Evolutionary conservation across 2,888 invertebrate species (phyloP).

Genomic region (Drosophila pegasa): DNA sequence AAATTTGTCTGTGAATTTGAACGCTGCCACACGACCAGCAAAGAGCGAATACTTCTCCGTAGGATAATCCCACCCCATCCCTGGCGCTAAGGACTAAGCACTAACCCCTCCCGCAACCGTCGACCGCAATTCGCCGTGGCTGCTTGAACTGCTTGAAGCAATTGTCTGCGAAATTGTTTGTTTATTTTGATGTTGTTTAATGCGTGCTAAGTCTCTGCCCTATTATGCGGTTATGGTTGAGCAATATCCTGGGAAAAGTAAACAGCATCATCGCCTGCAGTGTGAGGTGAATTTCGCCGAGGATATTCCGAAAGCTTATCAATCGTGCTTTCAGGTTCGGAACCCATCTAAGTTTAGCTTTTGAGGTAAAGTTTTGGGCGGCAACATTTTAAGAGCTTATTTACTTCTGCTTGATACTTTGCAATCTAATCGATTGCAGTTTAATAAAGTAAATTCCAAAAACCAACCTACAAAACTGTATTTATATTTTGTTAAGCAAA

Average conservation of each 20-base stretch:
- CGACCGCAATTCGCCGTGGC: slow-evolving; percentile 61
- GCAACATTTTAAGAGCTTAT: background rate
- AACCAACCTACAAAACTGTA: background rate
- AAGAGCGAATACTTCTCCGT: slow-evolving; percentile 43
- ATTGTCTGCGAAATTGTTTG: slow-evolving; percentile 76
- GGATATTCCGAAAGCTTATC: slow-evolving; percentile 49
- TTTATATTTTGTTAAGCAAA: background rate
- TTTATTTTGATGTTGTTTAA: slow-evolving; percentile 78
- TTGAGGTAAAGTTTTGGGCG: background rate
- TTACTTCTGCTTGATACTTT: background rate
- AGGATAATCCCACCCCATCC: slow-evolving; percentile 66
- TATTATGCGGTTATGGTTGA: slow-evolving; percentile 51
- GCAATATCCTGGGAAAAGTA: slow-evolving; percentile 70
- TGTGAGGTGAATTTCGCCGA: slow-evolving; percentile 35
- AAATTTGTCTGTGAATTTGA: slow-evolving; percentile 53
- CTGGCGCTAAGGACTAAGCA: background rate
- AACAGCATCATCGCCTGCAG: slow-evolving; percentile 44
- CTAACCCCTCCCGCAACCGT: slow-evolving; percentile 15
- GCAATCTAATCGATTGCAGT: slow-evolving; percentile 17
- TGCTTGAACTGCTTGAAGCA: slow-evolving; percentile 57
- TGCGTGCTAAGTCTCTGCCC: slow-evolving; percentile 65
- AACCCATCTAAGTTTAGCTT: slow-evolving; percentile 28
- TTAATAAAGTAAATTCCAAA: background rate
- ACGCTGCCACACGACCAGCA: slow-evolving; percentile 56
- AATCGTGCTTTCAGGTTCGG: slow-evolving; percentile 36